Percentiles rank a stretch among this genome's conserved stretches.
Evolutionary conservation across 2,888 invertebrate species (phyloP).

Genomic region (Ochropleura leucogaster): DNA sequence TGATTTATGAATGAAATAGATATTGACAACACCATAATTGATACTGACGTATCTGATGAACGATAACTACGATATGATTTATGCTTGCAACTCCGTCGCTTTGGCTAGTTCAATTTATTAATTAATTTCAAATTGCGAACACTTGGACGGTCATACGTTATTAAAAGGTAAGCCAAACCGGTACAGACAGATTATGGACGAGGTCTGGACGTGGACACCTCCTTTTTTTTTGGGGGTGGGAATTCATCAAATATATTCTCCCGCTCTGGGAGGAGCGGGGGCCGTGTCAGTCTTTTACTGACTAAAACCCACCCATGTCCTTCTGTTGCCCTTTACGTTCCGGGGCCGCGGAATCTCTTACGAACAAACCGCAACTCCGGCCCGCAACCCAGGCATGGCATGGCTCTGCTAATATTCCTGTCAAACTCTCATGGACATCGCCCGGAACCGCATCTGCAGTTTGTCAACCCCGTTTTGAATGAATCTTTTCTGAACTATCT

Average conservation of each 20-base stretch:
- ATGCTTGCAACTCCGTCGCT: slow-evolving; percentile 17
- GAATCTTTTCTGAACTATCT: neutral
- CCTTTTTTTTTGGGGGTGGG: too few relatives aligned
- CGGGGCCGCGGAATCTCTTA: too few relatives aligned
- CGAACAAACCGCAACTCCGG: too few relatives aligned
- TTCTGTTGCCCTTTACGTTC: too few relatives aligned
- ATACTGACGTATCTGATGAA: slow-evolving; percentile 42
- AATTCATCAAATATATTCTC: too few relatives aligned
- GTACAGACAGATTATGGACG: neutral
- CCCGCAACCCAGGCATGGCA: too few relatives aligned
- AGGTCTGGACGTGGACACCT: neutral
- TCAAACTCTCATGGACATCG: neutral
- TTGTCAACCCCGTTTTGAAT: neutral
- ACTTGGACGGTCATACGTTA: neutral
- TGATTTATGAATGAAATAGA: slow-evolving; percentile 49
- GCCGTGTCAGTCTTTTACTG: too few relatives aligned
- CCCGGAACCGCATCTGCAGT: neutral
- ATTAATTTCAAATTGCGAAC: slow-evolving; percentile 27
- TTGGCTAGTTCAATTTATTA: slow-evolving; percentile 12
- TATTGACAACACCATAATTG: slow-evolving; percentile 45
- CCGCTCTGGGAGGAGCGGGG: too few relatives aligned
- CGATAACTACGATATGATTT: slow-evolving; percentile 29
- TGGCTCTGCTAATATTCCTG: neutral
- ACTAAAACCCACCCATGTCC: too few relatives aligned
- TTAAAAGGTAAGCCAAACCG: neutral